Evolutionary conservation across 2,888 invertebrate genomes (phyloP).

Genomic region (Sminthurides aquaticus): DNA sequence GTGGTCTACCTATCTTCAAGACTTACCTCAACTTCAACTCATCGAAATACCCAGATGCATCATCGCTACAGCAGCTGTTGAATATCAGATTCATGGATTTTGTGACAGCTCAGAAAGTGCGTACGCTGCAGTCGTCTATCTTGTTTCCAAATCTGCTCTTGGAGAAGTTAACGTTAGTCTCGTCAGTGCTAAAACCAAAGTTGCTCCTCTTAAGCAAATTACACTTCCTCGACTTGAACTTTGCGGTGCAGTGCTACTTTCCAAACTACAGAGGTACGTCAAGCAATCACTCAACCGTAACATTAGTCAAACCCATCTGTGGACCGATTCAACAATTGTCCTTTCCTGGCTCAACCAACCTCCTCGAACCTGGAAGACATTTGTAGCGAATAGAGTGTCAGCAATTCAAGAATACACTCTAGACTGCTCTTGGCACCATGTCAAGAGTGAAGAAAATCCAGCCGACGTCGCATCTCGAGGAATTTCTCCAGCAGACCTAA

Average conservation of each 20-base stretch:
- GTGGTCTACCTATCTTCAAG: background rate
- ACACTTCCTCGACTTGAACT: slow-evolving; percentile 43
- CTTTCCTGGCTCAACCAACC: background rate
- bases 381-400: slow-evolving; percentile 32
- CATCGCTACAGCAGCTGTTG: background rate
- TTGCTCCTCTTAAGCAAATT: slow-evolving; percentile 38
- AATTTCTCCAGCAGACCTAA: background rate
- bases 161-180: slow-evolving; percentile 13
- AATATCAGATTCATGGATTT: slow-evolving; percentile 17
- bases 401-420: slow-evolving; percentile 25
- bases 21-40: background rate
- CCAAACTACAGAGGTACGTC: slow-evolving; percentile 28
- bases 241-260: slow-evolving; percentile 38
- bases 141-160: slow-evolving; percentile 4
- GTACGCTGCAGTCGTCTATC: slow-evolving; percentile 15
- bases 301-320: background rate
- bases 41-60: slow-evolving; percentile 9
- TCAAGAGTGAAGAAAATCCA: slow-evolving; percentile 4
- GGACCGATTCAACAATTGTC: slow-evolving; percentile 6
- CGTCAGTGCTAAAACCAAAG: slow-evolving; percentile 37
- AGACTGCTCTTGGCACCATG: slow-evolving; percentile 12
- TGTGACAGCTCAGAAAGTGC: slow-evolving; percentile 15
- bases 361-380: slow-evolving; percentile 5
- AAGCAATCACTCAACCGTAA: background rate
- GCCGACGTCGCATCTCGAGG: slow-evolving; percentile 16